Percentiles rank a stretch among this genome's conserved stretches.
phyloP scores from a whole-genome alignment of 2,888 invertebrate species.

The Noctua pronuba region DNA sequence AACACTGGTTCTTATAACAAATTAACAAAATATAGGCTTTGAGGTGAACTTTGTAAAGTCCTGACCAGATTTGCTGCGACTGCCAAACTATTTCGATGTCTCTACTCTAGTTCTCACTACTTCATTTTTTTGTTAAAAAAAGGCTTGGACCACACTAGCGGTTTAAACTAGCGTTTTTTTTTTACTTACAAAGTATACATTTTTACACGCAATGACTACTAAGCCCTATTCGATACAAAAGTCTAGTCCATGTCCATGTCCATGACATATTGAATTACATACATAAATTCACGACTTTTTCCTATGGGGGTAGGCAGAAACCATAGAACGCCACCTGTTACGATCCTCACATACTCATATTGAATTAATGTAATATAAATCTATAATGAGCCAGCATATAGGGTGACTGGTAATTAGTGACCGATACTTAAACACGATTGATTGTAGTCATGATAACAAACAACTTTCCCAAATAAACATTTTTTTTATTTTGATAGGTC shows the following conservation, averaged over 20 bases:
- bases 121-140: constrained; percentile 7
- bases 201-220: not conserved
- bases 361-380: not conserved
- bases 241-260: too few relatives aligned
- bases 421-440: too few relatives aligned
- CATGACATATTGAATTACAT: not conserved
- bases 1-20: constrained; percentile 55
- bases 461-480: too few relatives aligned
- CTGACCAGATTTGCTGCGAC: constrained; percentile 47
- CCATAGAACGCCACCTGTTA: not conserved
- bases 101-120: constrained; percentile 10
- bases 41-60: constrained; percentile 25
- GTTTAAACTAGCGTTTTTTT: constrained; percentile 23
- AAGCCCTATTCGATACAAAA: not conserved
- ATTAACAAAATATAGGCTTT: constrained; percentile 50
- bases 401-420: too few relatives aligned
- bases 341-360: not conserved
- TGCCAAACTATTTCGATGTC: constrained; percentile 42
- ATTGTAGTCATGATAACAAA: too few relatives aligned
- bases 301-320: too few relatives aligned
- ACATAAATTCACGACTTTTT: not conserved
- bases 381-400: not conserved
- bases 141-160: constrained; percentile 17
- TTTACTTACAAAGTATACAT: not conserved
- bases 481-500: too few relatives aligned